Conservation (phyloP, 2,113 vertebrate genomes). For the Opisthocomus hoazin region DNA sequence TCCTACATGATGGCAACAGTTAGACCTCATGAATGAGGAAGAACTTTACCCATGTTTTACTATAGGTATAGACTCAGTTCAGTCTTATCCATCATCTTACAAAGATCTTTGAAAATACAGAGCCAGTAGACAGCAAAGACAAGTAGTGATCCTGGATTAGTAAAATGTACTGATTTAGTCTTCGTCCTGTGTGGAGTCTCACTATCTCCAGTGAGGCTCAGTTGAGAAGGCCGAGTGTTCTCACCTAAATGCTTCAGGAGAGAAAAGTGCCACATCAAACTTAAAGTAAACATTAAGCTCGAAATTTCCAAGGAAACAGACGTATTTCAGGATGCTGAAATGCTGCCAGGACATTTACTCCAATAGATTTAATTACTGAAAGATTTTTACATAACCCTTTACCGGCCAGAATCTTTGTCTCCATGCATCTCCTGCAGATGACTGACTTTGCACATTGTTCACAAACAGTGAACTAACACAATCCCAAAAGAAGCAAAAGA, state of each 20-base stretch:
- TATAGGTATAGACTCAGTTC: neutral
- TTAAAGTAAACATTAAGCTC: neutral
- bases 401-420: neutral
- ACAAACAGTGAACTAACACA: neutral
- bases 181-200: neutral
- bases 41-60: neutral
- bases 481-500: neutral
- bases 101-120: neutral
- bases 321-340: neutral
- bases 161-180: neutral
- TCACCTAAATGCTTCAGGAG: neutral
- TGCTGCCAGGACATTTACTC: neutral
- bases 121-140: neutral
- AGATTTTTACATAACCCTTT: conserved; percentile 2
- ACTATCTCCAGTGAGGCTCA: neutral
- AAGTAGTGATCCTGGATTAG: too few species aligned
- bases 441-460: neutral
- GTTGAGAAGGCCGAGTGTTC: neutral
- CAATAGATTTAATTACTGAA: neutral
- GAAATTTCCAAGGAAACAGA: conserved; percentile 11
- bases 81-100: too few species aligned
- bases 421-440: neutral
- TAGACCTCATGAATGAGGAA: neutral
- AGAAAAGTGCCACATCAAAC: neutral
- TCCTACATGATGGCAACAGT: neutral